Base-by-base conservation (phyloP, 1,140 invertebrate genomes). In the Cephus cinctus region DNA sequence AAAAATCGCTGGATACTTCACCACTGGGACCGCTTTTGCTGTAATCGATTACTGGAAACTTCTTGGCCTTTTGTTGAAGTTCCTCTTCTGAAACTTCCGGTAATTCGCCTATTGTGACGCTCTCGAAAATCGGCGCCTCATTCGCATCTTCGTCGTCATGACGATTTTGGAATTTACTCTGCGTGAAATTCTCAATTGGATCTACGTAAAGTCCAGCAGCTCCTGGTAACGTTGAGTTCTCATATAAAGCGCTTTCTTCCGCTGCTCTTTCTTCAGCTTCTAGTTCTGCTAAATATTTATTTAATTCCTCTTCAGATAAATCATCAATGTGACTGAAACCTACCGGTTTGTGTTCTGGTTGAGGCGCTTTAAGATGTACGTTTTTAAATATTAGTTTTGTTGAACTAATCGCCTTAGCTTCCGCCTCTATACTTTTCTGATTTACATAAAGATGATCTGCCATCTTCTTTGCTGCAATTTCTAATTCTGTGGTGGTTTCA, bases 271-370 rank as follows among this genome's bases (percentile, higher is more conserved):
- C 77, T 15, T 78, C 63, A 18, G 66, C 67, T 43, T 81, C 80
- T n/a, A 83, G 60, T 41, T 82, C 75, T 2, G 79, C 71, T 27
- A 85, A 69, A 65, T 83, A 82, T 25, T 79, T 72, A 34, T 75
- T 77, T n/a, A 85, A 57, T 55, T 83, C 81, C 31, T 74, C 74
- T 43, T 84, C 83, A 25, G 77, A 78, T 30, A 84, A 58, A 50
- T 81, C 72, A 8, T 75, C 60, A 21, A 76, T 72, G 30, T 65
- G 61, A 45, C 66, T 63, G 57, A 80, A 79, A 4, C 63, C 27
- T 16, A 23, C 22, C 1, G 55, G 43, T 57, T 58, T 63, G 5
- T 43, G 12, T 14, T 62, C 46, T 15, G 53, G 21, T 39, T 47
- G 43, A 6, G 57, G 35, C 8, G 52, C 36, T 49, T 59, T 56